Percentiles rank a stretch among this genome's conserved stretches.
Conservation (phyloP, 2,797 vertebrate genomes). For the Schizopygopsis malacanthus region DNA sequence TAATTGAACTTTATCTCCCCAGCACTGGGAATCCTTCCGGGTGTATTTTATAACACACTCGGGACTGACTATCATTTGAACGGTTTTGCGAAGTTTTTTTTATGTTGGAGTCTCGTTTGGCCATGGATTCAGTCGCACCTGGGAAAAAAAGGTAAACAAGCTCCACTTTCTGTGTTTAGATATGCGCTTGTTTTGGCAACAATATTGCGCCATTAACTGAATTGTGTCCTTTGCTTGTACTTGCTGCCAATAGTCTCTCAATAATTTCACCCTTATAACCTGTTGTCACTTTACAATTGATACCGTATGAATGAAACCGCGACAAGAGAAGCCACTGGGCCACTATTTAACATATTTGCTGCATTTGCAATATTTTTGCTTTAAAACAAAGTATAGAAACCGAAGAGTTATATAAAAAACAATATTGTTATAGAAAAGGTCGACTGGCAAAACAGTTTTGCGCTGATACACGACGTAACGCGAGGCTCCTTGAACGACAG, state of each 20-base stretch:
- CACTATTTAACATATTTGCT: neutral
- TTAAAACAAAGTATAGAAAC: neutral
- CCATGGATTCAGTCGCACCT: slow-evolving; percentile 73
- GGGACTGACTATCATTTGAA: neutral
- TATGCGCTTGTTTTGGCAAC: neutral
- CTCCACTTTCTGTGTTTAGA: neutral
- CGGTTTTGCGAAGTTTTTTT: neutral
- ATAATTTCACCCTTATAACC: neutral
- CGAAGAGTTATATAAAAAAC: neutral
- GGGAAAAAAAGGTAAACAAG: slow-evolving; percentile 89
- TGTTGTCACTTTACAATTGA: slow-evolving; percentile 39
- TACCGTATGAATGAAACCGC: neutral
- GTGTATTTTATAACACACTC: no score
- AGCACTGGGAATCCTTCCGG: neutral
- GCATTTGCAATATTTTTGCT: neutral
- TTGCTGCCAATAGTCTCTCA: neutral
- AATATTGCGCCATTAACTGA: neutral
- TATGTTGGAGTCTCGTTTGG: slow-evolving; percentile 73
- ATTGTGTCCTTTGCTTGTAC: neutral
- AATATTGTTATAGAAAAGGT: neutral
- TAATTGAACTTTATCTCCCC: slow-evolving; percentile 34
- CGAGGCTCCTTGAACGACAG: neutral
- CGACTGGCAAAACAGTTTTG: neutral
- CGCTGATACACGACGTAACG: neutral
- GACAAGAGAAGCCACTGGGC: neutral